Evolutionary conservation across 2,888 invertebrate genomes (phyloP).

Genomic region (Agriopis leucophaearia): DNA sequence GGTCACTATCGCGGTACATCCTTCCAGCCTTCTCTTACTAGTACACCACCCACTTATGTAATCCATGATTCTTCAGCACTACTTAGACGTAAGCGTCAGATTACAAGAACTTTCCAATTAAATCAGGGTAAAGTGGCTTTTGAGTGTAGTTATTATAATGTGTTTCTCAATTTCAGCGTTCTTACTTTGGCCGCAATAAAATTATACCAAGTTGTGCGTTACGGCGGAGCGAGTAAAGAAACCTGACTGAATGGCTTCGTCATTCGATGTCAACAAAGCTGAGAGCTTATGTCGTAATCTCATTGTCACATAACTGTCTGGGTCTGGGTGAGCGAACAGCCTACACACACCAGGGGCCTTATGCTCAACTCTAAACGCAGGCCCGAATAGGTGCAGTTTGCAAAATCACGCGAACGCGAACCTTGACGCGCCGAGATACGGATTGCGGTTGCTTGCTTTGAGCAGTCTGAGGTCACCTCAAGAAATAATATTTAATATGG

Average conservation of each 20-base stretch:
- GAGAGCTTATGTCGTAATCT: slow-evolving; percentile 15
- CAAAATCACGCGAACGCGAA: too few relatives aligned
- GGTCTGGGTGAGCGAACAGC: too few relatives aligned
- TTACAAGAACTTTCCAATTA: neutral
- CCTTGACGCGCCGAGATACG: too few relatives aligned
- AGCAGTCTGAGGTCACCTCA: too few relatives aligned
- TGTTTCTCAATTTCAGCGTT: neutral
- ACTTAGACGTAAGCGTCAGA: too few relatives aligned
- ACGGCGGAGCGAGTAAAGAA: neutral
- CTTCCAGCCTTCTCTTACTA: slow-evolving; percentile 82
- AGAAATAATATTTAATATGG: too few relatives aligned
- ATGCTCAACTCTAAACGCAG: too few relatives aligned
- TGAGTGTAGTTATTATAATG: too few relatives aligned
- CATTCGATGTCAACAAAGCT: slow-evolving; percentile 12
- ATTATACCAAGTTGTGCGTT: neutral
- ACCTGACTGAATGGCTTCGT: slow-evolving; percentile 6
- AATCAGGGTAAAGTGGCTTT: neutral
- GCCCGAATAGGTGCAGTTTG: too few relatives aligned
- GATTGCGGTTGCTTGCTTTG: too few relatives aligned
- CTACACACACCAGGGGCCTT: too few relatives aligned
- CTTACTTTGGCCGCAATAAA: neutral
- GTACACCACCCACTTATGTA: slow-evolving; percentile 61
- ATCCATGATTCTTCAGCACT: slow-evolving; percentile 59
- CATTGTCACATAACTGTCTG: slow-evolving; percentile 3
- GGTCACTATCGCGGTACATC: slow-evolving; percentile 79